Base-by-base conservation (phyloP, 2,113 vertebrate species). In the Tragulus kanchil region DNA sequence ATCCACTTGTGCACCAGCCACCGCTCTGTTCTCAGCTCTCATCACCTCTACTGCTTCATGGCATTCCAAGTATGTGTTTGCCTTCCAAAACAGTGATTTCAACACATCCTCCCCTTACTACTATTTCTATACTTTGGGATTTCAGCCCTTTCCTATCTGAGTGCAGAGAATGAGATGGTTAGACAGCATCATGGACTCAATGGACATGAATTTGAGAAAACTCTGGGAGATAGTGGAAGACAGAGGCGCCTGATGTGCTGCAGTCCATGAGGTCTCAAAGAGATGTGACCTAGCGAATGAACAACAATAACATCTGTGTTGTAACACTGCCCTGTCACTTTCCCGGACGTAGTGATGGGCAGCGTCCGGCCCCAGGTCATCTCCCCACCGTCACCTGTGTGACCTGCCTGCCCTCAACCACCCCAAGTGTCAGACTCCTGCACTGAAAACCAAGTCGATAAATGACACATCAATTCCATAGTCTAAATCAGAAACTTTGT, bases 301-400 rank as follows among this genome's bases (percentile, higher is more conserved):
- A 71, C 16, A 67, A 10, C 36, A 71, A 12, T 28, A 28, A 7
- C 69, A 4, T 15, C 83, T 56, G 50, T 61, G 16, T 8, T 12
- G n/a, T 28, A 5, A 62, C 10, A 15, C 1, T 28, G 61, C 0
- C 26, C 28, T n/a, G 15, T n/a, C n/a, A n/a, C n/a, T n/a, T n/a
- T n/a, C n/a, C n/a, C n/a, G 14, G 10, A 36, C 25, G 4, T 21
- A 2, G 48, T 23, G 75, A 79, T 36, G 1, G 58, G 50, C 58
- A 79, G 26, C 62, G 26, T 23, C 62, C 25, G 36, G 23, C 19
- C 67, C 28, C 13, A 48, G 19, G 25, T 56, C 56, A 81, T 6
- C n/a, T 21, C 12, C 23, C 25, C 61, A 7, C 61, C 48, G 28
- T 1, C 26, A n/a, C 19, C 26, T 12, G 0, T 8, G 3, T 50